Percentiles rank a stretch among this genome's conserved stretches.
Evolutionary conservation across 2,113 vertebrate genomes (phyloP).

Genomic region (Orthochromis indermauri): DNA sequence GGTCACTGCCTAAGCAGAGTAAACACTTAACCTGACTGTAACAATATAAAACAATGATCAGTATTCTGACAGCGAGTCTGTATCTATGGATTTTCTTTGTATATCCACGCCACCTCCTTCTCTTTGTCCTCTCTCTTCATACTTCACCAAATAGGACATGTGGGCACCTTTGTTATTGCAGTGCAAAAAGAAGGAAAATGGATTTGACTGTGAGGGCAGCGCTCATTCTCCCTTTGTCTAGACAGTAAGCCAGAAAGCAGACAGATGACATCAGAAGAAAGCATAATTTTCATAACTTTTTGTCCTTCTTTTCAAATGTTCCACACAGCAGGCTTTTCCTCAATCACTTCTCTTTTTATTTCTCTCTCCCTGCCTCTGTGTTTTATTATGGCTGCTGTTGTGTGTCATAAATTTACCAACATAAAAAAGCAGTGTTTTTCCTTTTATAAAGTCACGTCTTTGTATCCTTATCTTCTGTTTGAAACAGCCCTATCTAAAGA

Average conservation of each 20-base stretch:
- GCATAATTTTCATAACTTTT: not conserved
- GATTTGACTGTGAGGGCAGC: slow-evolving; percentile 15
- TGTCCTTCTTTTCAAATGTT: not conserved
- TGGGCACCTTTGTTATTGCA: not conserved
- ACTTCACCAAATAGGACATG: not conserved
- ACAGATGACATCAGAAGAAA: slow-evolving; percentile 26
- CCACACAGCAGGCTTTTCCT: not conserved
- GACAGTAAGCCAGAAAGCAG: slow-evolving; percentile 29
- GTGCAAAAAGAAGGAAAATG: slow-evolving; percentile 8
- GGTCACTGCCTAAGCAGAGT: not conserved
- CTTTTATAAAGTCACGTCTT: not conserved
- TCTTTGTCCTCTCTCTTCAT: not conserved
- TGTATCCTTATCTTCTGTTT: not conserved
- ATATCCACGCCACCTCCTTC: not conserved
- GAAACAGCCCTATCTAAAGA: slow-evolving; percentile 80
- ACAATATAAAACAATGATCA: not conserved
- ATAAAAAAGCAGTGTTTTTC: not conserved
- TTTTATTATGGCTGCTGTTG: not conserved
- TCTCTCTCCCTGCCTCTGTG: not conserved
- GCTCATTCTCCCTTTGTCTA: slow-evolving; percentile 26
- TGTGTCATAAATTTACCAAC: slow-evolving; percentile 4
- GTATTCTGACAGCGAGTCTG: not conserved
- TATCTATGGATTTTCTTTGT: not conserved
- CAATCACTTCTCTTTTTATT: not conserved
- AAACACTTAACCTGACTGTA: not conserved